A percentile compares a stretch with the other conserved stretches of the same genome.
These are phyloP conservation scores for Murina feae DNA, from an alignment of 2,113 vertebrate genomes.

Conservation along the genomic window DNA sequence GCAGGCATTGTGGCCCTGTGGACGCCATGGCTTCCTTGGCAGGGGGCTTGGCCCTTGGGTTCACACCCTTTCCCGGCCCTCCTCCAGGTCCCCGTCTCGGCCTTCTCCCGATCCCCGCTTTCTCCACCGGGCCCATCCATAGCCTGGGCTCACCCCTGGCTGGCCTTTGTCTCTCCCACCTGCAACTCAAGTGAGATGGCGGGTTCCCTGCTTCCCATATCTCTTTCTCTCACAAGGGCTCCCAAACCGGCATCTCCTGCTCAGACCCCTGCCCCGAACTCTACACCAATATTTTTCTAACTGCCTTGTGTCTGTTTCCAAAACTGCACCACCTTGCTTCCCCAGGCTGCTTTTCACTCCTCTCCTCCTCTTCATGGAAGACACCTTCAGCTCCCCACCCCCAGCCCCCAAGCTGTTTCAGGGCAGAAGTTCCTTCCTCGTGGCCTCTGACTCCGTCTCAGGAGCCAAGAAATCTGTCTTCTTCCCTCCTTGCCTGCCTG, in stretches of 20 bases:
- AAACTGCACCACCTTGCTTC: neutral
- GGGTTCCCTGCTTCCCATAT: neutral
- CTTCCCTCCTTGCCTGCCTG: neutral
- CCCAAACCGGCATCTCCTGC: neutral
- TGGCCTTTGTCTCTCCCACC: neutral
- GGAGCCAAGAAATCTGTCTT: neutral
- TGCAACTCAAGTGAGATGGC: neutral
- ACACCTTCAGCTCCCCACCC: neutral
- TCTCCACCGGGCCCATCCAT: neutral
- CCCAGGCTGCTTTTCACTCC: neutral
- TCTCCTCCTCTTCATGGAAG: neutral
- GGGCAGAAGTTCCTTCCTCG: neutral
- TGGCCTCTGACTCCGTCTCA: neutral
- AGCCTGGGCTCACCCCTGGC: neutral
- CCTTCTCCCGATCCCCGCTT: neutral
- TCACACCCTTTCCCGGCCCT: neutral
- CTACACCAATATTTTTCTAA: neutral
- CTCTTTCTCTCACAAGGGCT: neutral
- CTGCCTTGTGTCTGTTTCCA: neutral
- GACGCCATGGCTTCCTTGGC: neutral
- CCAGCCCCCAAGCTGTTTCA: neutral
- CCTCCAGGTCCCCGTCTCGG: neutral
- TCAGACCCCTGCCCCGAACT: neutral
- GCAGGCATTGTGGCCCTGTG: neutral
- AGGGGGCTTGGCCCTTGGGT: neutral